Base-by-base conservation (phyloP, 2,888 invertebrate genomes). In the Anarsia innoxiella region DNA sequence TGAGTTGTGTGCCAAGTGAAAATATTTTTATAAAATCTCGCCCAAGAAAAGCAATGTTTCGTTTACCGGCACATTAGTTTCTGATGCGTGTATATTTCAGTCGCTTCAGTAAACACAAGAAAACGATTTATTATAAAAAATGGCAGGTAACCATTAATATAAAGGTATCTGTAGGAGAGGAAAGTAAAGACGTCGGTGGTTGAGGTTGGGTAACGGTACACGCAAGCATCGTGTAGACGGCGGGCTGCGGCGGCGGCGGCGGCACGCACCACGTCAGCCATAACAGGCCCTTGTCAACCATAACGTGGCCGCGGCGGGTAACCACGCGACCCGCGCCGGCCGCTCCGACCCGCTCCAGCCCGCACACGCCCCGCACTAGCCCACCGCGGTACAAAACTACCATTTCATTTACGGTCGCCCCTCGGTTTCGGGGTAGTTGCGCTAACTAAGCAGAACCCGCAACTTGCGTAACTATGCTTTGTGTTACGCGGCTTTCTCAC, bases 251-350 rank as follows among this genome's bases (percentile, higher is more conserved):
- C 46, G 52, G 38, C 32, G 42, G 53, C 44, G 54, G 56, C 45
- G 40, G 51, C 52, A 54, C 59, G 59, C 70, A 64, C 63, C 56
- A 60, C 71, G 68, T 69, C 70, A 65, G 59, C 67, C 66, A 65
- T 71, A 75, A 75, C 75, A 73, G 72, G 60, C 75, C 77, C 80
- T 80, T 78, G 80, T 82, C 83, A 78, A 74, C 83, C 78, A 75
- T 82, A 80, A 82, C 80, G 80, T 57, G 66, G 70, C 77, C 79
- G 59, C 72, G 72, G 63, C 64, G 60, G 63, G 54, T 53, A 33
- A 46, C 51, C 54, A 46, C 53, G 65, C 52, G 46, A 48, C 52
- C 56, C 52, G 52, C 45, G 44, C 56, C 54, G 55, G 64, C 59
- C 55, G 52, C 54, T 38, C 49, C 56, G 53, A n/a, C n/a, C 55